Conservation (phyloP, 2,888 invertebrate genomes). For the Hyalella azteca region DNA sequence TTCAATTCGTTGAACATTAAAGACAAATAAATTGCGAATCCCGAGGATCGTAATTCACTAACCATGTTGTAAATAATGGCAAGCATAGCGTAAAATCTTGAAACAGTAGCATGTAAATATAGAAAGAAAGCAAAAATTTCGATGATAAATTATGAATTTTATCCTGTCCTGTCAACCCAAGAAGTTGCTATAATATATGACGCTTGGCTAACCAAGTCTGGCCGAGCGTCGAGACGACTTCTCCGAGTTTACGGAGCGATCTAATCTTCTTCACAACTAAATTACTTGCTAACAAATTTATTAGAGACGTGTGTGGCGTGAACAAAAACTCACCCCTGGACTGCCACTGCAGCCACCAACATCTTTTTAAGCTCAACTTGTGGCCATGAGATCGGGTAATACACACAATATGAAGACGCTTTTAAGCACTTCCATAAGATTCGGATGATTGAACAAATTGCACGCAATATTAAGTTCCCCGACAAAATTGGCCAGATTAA, state of each 20-base stretch:
- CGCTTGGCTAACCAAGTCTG: no score
- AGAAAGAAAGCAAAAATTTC: no score
- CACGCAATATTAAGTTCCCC: constrained; percentile 21
- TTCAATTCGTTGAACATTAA: no score
- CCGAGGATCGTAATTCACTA: no score
- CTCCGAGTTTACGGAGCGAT: constrained; percentile 23
- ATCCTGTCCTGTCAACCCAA: no score
- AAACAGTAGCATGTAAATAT: no score
- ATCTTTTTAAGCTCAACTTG: constrained; percentile 12
- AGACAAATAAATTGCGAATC: no score
- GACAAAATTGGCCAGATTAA: constrained; percentile 5
- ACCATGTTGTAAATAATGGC: no score
- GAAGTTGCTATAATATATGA: no score
- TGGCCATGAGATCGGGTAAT: constrained; percentile 10
- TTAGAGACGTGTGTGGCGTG: constrained; percentile 33
- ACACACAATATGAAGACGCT: constrained; percentile 29
- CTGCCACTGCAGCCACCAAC: constrained; percentile 29
- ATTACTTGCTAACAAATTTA: constrained; percentile 37
- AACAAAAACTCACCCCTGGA: constrained; percentile 30
- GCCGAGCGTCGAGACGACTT: background rate
- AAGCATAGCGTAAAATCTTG: no score
- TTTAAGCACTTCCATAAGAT: constrained; percentile 19
- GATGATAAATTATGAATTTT: no score
- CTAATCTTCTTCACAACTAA: constrained; percentile 36
- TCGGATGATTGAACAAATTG: constrained; percentile 37